Percentiles rank a stretch among this genome's conserved stretches.
Conservation (phyloP, 1,140 invertebrate species). For the Drosophila rhopaloa region DNA sequence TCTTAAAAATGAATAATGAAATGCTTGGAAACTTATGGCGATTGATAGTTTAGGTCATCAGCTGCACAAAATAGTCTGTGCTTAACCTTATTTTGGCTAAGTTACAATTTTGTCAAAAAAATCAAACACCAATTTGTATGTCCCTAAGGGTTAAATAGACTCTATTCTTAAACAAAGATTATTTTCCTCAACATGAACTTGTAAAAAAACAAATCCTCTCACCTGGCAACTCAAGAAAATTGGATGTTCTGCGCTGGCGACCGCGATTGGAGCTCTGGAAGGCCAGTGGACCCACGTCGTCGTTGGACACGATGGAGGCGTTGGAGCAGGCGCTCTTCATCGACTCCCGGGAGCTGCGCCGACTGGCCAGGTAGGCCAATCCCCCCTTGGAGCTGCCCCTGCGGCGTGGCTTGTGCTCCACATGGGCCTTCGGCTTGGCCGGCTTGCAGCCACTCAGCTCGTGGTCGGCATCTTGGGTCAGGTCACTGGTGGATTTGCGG, state of each 20-base stretch:
- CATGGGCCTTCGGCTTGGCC: constrained; percentile 45
- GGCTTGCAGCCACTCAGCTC: constrained; percentile 70
- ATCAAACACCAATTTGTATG: no score
- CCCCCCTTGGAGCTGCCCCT: constrained; percentile 86
- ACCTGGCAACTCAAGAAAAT: constrained; percentile 95
- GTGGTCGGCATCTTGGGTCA: constrained; percentile 86
- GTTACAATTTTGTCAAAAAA: no score
- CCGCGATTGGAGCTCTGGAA: constrained; percentile 90
- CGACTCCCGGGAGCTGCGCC: constrained; percentile 89
- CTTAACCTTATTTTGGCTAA: no score
- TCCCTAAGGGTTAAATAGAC: no score
- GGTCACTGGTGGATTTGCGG: constrained; percentile 90
- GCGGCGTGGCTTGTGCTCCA: constrained; percentile 71
- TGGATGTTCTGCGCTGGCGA: constrained; percentile 91
- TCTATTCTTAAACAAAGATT: no score
- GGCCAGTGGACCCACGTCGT: constrained; percentile 90
- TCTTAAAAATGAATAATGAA: no score
- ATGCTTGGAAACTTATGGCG: no score
- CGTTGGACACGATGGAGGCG: constrained; percentile 87
- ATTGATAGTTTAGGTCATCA: no score
- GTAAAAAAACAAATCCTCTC: constrained; percentile 44
- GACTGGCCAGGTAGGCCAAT: constrained; percentile 90
- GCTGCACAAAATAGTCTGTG: no score
- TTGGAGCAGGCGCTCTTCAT: constrained; percentile 89
- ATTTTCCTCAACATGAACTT: no score